Percentiles rank a stretch among this genome's conserved stretches.
Conservation (phyloP, 1,140 invertebrate genomes). For the Lanistes nyassanus region DNA sequence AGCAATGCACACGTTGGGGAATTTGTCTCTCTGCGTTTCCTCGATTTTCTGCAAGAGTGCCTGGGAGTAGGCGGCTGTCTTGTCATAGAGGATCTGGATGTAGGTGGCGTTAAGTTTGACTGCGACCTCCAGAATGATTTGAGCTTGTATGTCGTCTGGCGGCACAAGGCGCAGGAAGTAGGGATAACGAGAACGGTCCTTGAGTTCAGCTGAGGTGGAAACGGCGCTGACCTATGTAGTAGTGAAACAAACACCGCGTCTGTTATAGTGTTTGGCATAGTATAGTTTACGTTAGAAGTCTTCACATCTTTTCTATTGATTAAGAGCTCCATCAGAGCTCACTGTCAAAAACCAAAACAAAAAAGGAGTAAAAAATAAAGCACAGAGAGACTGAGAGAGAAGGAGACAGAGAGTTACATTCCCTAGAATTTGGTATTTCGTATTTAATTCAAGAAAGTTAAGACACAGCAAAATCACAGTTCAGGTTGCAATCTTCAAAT, state of each 20-base stretch:
- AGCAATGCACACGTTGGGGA: conserved; percentile 34
- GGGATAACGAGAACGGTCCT: conserved; percentile 78
- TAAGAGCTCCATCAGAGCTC: too few species aligned
- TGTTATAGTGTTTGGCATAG: too few species aligned
- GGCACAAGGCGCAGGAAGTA: conserved; percentile 83
- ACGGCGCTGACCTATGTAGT: conserved; percentile 75
- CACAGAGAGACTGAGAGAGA: too few species aligned
- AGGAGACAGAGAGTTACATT: too few species aligned
- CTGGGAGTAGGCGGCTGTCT: conserved; percentile 24
- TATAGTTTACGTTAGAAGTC: too few species aligned
- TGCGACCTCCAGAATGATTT: conserved; percentile 70
- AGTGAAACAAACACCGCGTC: not conserved
- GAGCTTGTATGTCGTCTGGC: conserved; percentile 82
- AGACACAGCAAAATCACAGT: too few species aligned
- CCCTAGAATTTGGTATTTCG: too few species aligned
- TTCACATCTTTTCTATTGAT: too few species aligned
- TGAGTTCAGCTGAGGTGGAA: conserved; percentile 78
- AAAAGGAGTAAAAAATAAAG: too few species aligned
- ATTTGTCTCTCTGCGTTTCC: conserved; percentile 6
- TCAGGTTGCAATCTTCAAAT: not conserved
- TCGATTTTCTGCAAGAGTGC: conserved; percentile 18
- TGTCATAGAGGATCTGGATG: conserved; percentile 37
- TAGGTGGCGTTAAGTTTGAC: conserved; percentile 25
- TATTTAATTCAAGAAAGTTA: too few species aligned
- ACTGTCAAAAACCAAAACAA: too few species aligned